Evolutionary conservation across 2,888 invertebrate species (phyloP), one percentile per base, ranked within the genome.

Genomic region (Gerris lacustris): DNA sequence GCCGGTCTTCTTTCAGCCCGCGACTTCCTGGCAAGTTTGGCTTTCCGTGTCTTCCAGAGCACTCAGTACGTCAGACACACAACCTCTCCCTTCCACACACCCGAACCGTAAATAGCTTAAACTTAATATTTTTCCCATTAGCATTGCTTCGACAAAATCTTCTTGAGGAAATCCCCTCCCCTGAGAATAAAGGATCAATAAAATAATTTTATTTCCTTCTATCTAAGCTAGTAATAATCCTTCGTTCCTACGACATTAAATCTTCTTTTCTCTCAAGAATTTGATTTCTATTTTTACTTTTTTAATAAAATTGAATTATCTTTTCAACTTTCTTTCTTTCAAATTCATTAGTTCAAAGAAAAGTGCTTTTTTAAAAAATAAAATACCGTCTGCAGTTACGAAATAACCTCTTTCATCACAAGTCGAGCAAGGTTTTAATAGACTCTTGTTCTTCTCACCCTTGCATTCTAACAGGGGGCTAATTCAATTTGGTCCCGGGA

Each of bases 41-140:
- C 89, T 31, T 92, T 91, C 80, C 84, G 91, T 31, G 88, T 92
- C 7, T 92, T 92, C 79, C 90, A 92, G 79, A 91, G 90, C 79
- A 92, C 92, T 1, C 92, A 92, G 78, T 98, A 99, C 79, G 95
- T 98, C 75, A 87, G 98, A 0, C 98, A 98, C 80, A 90, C 93
- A 0, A 94, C 95, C 0, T 95, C 97, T 82, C 98, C 98, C 0
- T 96, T 96, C 82, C 98, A 99, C 81, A 98, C 97, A 0, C 98
- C 98, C 0, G 98, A 98, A 83, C 97, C 97, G 96, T 98, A 84
- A 88, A 90, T 86, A 69, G 47, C 62, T 18, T 67, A 62, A 67
- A 70, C 62, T 45, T 18, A 43, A 63, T 1, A 5, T 45, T 44
- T 45, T 5, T 55, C 15, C 5, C 55, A 55, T 55, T 55, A 11